Conservation (phyloP, 2,797 vertebrate species). For the Chaenodraco wilsoni region DNA sequence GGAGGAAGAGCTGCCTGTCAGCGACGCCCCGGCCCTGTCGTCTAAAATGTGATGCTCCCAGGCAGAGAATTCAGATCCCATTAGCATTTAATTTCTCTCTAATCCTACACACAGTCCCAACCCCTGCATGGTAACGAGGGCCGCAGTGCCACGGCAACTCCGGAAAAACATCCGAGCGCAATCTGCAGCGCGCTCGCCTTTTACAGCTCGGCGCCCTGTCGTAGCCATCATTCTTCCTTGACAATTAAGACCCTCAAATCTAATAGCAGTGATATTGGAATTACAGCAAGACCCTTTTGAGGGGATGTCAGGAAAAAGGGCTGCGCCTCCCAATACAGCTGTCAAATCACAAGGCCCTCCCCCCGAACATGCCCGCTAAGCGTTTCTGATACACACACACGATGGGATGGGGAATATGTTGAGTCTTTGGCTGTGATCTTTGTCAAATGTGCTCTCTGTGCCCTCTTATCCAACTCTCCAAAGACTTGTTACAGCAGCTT, state of each 20-base stretch:
- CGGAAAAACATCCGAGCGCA: conserved; percentile 65
- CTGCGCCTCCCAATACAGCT: conserved; percentile 76
- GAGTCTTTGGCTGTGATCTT: conserved; percentile 77
- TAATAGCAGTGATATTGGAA: conserved; percentile 85
- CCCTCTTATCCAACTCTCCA: conserved; percentile 80
- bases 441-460: conserved; percentile 78
- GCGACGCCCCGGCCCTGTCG: conserved; percentile 68
- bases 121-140: conserved; percentile 76
- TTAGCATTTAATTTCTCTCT: conserved; percentile 89
- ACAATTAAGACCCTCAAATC: conserved; percentile 87
- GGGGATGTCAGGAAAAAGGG: conserved; percentile 68
- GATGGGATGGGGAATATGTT: conserved; percentile 70
- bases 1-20: conserved; percentile 77
- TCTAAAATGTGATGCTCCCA: conserved; percentile 80
- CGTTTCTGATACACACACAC: conserved; percentile 48
- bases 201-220: conserved; percentile 73
- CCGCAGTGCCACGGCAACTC: conserved; percentile 52
- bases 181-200: conserved; percentile 64
- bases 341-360: conserved; percentile 70
- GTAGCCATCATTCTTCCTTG: conserved; percentile 84
- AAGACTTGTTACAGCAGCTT: conserved; percentile 82
- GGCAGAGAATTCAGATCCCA: conserved; percentile 83
- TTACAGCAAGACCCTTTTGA: conserved; percentile 79
- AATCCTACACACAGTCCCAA: conserved; percentile 80
- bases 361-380: conserved; percentile 61